Percentiles rank a stretch among this genome's conserved stretches.
Evolutionary conservation across 2,113 vertebrate genomes (phyloP).

Genomic region (Percina caprodes): DNA sequence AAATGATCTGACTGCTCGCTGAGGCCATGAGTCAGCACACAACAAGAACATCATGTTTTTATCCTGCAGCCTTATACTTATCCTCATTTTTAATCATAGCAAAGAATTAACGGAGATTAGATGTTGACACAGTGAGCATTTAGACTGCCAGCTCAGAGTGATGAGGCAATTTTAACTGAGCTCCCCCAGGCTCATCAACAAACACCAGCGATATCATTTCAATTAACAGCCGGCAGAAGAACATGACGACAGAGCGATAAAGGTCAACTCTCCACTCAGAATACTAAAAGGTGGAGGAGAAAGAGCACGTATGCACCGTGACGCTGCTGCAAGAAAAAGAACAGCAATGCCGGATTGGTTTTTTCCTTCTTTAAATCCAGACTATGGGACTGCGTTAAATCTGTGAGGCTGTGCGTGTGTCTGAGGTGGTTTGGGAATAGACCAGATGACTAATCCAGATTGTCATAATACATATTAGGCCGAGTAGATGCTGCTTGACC

Average conservation of each 20-base stretch:
- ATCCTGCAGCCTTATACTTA: background rate
- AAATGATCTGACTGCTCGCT: background rate
- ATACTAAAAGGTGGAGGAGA: background rate
- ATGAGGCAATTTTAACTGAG: conserved; percentile 21
- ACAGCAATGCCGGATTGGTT: background rate
- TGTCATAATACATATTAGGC: conserved; percentile 35
- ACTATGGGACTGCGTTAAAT: background rate
- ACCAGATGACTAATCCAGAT: conserved; percentile 65
- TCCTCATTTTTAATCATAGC: background rate
- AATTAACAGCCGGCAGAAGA: background rate
- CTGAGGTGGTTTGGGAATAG: conserved; percentile 19
- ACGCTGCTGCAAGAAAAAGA: background rate
- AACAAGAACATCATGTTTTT: background rate
- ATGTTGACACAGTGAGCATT: conserved; percentile 28
- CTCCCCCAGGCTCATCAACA: background rate
- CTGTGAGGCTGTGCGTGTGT: background rate
- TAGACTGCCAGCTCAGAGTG: background rate
- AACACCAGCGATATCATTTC: background rate
- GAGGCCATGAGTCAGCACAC: no score
- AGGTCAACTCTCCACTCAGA: conserved; percentile 1
- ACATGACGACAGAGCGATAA: background rate
- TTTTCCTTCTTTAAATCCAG: background rate
- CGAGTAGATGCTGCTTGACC: conserved; percentile 56
- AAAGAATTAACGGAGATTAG: conserved; percentile 40
- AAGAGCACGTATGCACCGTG: background rate